Conservation (phyloP, 2,797 vertebrate genomes). For the Hypotaenidia philippensis region DNA sequence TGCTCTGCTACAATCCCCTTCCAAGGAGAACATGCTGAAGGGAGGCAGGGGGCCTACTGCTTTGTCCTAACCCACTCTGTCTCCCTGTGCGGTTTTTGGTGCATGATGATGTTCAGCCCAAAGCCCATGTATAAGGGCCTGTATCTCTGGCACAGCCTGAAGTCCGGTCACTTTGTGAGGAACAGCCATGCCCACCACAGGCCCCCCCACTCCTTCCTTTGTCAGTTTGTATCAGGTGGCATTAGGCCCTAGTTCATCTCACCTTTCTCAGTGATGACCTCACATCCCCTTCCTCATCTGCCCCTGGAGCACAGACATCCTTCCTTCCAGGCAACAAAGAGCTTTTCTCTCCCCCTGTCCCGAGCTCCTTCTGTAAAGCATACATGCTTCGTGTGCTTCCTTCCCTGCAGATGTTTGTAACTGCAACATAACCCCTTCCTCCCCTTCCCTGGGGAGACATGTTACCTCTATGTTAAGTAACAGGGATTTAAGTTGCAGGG, state of each 20-base stretch:
- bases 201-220: background rate
- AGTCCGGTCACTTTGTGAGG: background rate
- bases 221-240: background rate
- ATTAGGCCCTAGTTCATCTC: background rate
- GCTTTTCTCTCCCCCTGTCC: background rate
- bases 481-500: background rate
- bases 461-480: background rate
- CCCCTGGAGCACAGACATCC: background rate
- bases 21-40: background rate
- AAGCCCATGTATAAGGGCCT: background rate
- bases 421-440: background rate
- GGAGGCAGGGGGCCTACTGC: background rate
- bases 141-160: background rate
- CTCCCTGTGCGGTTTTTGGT: background rate
- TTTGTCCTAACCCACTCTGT: background rate
- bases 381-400: background rate
- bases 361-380: background rate
- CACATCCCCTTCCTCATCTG: background rate
- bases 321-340: background rate
- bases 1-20: background rate
- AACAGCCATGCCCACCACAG: background rate
- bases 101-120: background rate
- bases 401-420: constrained; percentile 4
- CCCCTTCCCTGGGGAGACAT: background rate
- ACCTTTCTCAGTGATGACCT: background rate